phyloP scores from a whole-genome alignment of 2,113 vertebrate genomes.

The Salvator merianae region DNA sequence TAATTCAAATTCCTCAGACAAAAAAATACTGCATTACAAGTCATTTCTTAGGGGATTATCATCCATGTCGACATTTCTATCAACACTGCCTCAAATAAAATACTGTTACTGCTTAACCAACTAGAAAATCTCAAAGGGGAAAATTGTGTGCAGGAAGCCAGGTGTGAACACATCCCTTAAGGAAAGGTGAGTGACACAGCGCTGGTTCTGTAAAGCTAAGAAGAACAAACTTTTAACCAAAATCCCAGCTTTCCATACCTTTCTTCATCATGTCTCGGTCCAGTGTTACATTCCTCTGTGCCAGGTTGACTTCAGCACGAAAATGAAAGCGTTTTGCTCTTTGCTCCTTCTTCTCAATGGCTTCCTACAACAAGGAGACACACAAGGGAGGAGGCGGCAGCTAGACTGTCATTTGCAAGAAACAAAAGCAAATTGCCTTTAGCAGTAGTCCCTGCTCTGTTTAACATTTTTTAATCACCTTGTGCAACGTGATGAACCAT shows the following conservation, averaged over 20 bases:
- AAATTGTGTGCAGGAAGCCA: background rate
- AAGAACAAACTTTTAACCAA: background rate
- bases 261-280: constrained; percentile 92
- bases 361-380: constrained; percentile 80
- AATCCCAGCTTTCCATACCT: constrained; percentile 72
- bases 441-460: background rate
- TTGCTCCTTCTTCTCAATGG: constrained; percentile 95
- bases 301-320: constrained; percentile 81
- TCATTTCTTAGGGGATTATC: background rate
- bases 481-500: background rate
- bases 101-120: background rate
- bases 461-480: background rate
- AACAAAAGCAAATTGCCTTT: background rate
- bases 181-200: too few relatives aligned
- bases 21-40: background rate
- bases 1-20: background rate
- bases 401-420: background rate
- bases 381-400: constrained; percentile 9
- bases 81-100: background rate
- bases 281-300: constrained; percentile 86
- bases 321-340: constrained; percentile 94
- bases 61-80: too few relatives aligned
- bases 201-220: background rate
- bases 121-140: background rate
- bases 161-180: too few relatives aligned